A percentile compares a stretch with the other conserved stretches of the same genome.
Evolutionary conservation across 2,797 vertebrate genomes (phyloP).

Genomic region (Hyperoplus immaculatus): DNA sequence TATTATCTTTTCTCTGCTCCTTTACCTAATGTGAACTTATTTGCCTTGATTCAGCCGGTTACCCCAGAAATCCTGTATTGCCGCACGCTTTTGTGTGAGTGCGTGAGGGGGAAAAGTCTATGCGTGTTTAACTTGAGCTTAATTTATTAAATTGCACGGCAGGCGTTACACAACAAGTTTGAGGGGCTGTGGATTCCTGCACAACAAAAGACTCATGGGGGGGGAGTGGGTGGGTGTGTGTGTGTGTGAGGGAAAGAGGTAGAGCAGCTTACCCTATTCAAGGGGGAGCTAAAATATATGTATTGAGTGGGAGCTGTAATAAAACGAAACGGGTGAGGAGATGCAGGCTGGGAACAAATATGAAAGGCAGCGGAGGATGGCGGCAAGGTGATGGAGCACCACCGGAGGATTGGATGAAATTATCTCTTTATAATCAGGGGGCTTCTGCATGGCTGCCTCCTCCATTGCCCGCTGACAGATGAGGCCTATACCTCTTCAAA

Average conservation of each 20-base stretch:
- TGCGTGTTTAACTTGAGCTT: slow-evolving; percentile 63
- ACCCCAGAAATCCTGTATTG: slow-evolving; percentile 34
- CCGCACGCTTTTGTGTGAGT: slow-evolving; percentile 2
- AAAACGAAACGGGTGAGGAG: slow-evolving; percentile 80
- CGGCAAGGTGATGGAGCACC: slow-evolving; percentile 77
- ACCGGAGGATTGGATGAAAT: slow-evolving; percentile 81
- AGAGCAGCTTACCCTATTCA: slow-evolving; percentile 68
- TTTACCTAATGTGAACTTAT: slow-evolving; percentile 69
- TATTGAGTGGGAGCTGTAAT: slow-evolving; percentile 80
- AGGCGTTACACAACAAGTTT: slow-evolving; percentile 79
- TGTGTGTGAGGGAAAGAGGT: slow-evolving; percentile 31
- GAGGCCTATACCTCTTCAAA: slow-evolving; percentile 80
- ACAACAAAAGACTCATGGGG: slow-evolving; percentile 69
- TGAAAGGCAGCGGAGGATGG: slow-evolving; percentile 81
- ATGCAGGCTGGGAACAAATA: slow-evolving; percentile 81
- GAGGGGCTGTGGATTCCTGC: slow-evolving; percentile 73
- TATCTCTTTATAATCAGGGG: slow-evolving; percentile 85
- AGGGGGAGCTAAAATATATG: slow-evolving; percentile 79
- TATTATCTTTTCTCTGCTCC: slow-evolving; percentile 47
- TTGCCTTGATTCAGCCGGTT: slow-evolving; percentile 56
- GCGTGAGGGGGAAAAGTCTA: slow-evolving; percentile 26
- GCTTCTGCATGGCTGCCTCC: slow-evolving; percentile 82
- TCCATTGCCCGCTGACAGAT: slow-evolving; percentile 82
- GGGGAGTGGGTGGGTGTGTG: slow-evolving; percentile 1
- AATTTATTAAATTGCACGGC: slow-evolving; percentile 75